A percentile compares a stretch with the other conserved stretches of the same genome.
phyloP scores from a whole-genome alignment of 2,113 vertebrate species.

The Noctilio leporinus region DNA sequence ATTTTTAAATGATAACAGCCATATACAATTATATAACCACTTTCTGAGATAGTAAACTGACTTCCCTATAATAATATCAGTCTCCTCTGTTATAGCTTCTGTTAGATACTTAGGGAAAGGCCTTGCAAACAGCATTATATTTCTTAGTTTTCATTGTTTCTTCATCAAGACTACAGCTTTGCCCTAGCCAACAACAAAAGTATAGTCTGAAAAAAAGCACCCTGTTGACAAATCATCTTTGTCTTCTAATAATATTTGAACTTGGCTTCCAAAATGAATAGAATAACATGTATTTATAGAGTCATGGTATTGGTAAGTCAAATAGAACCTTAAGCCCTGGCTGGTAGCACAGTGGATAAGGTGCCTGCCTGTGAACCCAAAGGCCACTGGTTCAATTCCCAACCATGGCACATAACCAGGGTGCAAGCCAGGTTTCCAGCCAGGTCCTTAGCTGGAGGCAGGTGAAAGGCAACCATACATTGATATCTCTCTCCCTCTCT shows the following conservation, averaged over 20 bases:
- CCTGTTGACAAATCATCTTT: not conserved
- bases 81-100: not conserved
- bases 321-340: not conserved
- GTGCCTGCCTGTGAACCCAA: too few species aligned
- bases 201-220: not conserved
- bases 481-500: too few species aligned
- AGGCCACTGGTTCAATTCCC: too few species aligned
- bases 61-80: not conserved
- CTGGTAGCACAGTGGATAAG: too few species aligned
- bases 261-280: conserved; percentile 39
- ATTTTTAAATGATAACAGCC: not conserved
- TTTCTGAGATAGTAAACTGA: not conserved
- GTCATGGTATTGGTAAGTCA: not conserved
- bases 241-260: not conserved
- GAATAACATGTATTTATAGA: not conserved
- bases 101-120: not conserved
- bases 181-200: not conserved
- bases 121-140: conserved; percentile 44
- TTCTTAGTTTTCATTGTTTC: conserved; percentile 31
- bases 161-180: not conserved
- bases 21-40: not conserved
- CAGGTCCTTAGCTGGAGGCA: too few species aligned
- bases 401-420: too few species aligned
- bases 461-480: too few species aligned
- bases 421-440: too few species aligned